These are phyloP conservation scores for Cactoblastis cactorum DNA, from an alignment of 2,888 invertebrate species.

Conservation along the genomic window DNA sequence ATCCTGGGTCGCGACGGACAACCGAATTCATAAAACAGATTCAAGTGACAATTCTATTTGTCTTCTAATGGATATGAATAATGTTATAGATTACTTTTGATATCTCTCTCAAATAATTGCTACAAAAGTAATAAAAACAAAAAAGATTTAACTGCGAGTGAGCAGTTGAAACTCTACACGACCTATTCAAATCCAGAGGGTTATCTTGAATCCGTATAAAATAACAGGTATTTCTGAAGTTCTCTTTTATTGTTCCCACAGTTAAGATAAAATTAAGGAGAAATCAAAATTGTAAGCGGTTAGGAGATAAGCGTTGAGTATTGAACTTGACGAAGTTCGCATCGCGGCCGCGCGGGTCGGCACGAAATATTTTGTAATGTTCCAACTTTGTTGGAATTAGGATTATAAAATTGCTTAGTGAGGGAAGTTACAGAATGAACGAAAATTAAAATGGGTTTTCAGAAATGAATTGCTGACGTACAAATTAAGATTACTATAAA, in stretches of 20 bases:
- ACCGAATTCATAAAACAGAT: no score
- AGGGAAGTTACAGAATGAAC: conserved; percentile 25
- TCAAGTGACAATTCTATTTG: no score
- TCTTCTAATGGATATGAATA: no score
- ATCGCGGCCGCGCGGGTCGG: conserved; percentile 38
- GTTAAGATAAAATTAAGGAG: conserved; percentile 74
- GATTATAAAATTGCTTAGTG: conserved; percentile 37
- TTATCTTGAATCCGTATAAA: conserved; percentile 44
- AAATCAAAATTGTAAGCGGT: conserved; percentile 74
- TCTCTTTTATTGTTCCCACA: conserved; percentile 63
- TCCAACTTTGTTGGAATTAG: conserved; percentile 36
- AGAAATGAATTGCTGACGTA: conserved; percentile 19
- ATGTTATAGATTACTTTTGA: no score
- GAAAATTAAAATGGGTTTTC: conserved; percentile 22
- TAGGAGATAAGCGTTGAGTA: conserved; percentile 70
- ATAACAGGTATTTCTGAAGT: conserved; percentile 56
- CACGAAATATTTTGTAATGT: conserved; percentile 40
- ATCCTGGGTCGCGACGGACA: conserved; percentile 32
- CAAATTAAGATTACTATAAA: conserved; percentile 11
- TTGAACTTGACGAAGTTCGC: conserved; percentile 65
- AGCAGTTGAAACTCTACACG: neutral
- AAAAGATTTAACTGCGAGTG: conserved; percentile 8
- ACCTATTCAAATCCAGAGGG: conserved; percentile 18
- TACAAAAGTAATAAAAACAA: conserved; percentile 32
- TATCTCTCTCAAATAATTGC: neutral